Evolutionary conservation across 2,888 invertebrate genomes (phyloP), one percentile per base, ranked within the genome.

Genomic region (Clistopyga incitator): DNA sequence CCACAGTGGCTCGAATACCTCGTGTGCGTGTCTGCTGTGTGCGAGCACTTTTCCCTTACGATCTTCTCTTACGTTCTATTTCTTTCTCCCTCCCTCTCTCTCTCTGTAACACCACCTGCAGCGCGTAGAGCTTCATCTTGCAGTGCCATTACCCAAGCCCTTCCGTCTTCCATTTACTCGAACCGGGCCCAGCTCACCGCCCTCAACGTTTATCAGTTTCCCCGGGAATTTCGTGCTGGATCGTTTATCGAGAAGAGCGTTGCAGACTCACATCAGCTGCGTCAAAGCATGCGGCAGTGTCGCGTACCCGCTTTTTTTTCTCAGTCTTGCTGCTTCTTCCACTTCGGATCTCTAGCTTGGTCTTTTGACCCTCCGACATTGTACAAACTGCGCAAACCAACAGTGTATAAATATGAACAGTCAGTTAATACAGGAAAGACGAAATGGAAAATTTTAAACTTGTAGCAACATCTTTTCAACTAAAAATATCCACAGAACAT

Each of bases 121-220:
- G 23, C 56, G 56, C 25, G 56, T 15, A 71, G 10, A 54, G 15
- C 45, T 6, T 29, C 18, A 13, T 42, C 54, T 23, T 59, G 56
- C 72, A 23, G 4, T 50, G 15, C 25, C 38, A 18, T 56, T 61
- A 47, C 54, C 54, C 50, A 56, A 79, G 34, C 70, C 70, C 61
- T 61, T 34, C 15, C 75, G 38, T 76, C 42, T 76, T 82, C 71
- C 76, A 67, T 76, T 76, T 79, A 67, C 76, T 59, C 76, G 75
- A 79, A 59, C 50, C 75, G 25, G 52, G 70, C 75, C 50, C 47
- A 56, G 65, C 76, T 76, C 59, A 59, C 59, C 59, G 70, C 74
- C 42, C 76, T 64, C 42, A 38, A 83, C 71, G 65, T 79, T 83
- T 83, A 83, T 83, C 82, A 76, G 76, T 65, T 76, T 71, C 56